Conservation (phyloP, 2,888 invertebrate species). For the Agrotis segetum region DNA sequence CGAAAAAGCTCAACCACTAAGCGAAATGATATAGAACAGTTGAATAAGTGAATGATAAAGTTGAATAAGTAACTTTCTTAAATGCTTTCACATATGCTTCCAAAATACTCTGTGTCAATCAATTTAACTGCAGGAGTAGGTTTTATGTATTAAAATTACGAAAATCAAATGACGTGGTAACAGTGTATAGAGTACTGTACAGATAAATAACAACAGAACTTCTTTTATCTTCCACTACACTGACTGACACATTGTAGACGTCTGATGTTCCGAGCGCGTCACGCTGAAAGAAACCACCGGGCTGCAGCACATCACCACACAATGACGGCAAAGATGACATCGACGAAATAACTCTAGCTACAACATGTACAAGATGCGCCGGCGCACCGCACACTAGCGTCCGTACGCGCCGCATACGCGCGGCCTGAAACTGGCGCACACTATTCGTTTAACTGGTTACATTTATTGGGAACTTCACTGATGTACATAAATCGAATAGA, state of each 20-base stretch:
- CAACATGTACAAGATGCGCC: conserved; percentile 73
- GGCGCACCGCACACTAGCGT: conserved; percentile 19
- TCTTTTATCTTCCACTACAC: background rate
- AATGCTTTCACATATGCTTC: conserved; percentile 34
- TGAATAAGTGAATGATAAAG: conserved; percentile 41
- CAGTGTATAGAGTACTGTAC: no score
- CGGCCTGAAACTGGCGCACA: conserved; percentile 15
- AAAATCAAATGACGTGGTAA: background rate
- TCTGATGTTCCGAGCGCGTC: conserved; percentile 31
- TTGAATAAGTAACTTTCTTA: conserved; percentile 46
- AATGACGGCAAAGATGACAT: conserved; percentile 52
- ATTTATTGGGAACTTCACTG: conserved; percentile 1
- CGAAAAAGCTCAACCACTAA: conserved; percentile 50
- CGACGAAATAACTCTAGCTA: conserved; percentile 67
- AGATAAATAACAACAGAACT: background rate
- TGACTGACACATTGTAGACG: conserved; percentile 6
- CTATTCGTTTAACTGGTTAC: conserved; percentile 12
- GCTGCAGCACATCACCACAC: conserved; percentile 40
- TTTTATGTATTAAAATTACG: background rate
- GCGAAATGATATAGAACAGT: no score
- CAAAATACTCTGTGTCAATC: conserved; percentile 3
- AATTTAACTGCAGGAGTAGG: conserved; percentile 12
- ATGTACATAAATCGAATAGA: conserved; percentile 10
- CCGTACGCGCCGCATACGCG: background rate
- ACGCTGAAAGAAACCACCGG: conserved; percentile 24